Conservation (phyloP, 2,888 invertebrate species). For the Serrognathus titanus region DNA sequence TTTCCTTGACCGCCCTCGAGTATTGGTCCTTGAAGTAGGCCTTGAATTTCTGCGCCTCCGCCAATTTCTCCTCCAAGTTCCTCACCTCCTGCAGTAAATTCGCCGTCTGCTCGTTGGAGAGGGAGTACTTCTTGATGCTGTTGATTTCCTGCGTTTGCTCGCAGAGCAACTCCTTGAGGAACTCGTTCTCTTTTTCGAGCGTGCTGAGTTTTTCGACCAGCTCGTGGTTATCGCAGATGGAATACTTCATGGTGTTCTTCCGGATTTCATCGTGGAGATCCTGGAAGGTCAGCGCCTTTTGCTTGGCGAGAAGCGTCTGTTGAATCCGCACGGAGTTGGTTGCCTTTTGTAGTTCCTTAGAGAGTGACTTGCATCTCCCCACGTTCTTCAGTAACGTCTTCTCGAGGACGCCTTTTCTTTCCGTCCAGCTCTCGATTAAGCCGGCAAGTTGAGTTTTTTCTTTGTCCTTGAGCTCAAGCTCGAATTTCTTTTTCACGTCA, state of each 20-base stretch:
- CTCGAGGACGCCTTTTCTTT: slow-evolving; percentile 51
- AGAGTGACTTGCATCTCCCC: slow-evolving; percentile 59
- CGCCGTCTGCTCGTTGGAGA: slow-evolving; percentile 65
- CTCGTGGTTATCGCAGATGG: slow-evolving; percentile 33
- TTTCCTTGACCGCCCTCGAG: slow-evolving; percentile 64
- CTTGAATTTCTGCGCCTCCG: slow-evolving; percentile 63
- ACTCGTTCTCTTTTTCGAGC: slow-evolving; percentile 40
- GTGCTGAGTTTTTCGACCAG: slow-evolving; percentile 40
- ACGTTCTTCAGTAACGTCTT: slow-evolving; percentile 55
- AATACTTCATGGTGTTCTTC: slow-evolving; percentile 34
- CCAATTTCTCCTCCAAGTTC: slow-evolving; percentile 61
- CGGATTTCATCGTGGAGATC: slow-evolving; percentile 34
- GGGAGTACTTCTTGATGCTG: slow-evolving; percentile 53
- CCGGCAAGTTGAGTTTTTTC: slow-evolving; percentile 24
- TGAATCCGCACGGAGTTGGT: slow-evolving; percentile 42
- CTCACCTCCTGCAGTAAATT: slow-evolving; percentile 65
- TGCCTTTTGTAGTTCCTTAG: slow-evolving; percentile 58
- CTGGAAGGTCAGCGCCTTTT: slow-evolving; percentile 23
- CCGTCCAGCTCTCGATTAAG: slow-evolving; percentile 34
- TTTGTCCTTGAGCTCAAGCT: slow-evolving; percentile 52
- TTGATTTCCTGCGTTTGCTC: slow-evolving; percentile 44
- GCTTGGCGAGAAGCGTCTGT: slow-evolving; percentile 25
- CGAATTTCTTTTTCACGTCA: slow-evolving; percentile 61
- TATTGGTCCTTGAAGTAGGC: slow-evolving; percentile 75
- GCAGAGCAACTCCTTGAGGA: slow-evolving; percentile 37